A percentile compares a stretch with the other conserved stretches of the same genome.
These are phyloP conservation scores for Eupithecia pulchellata DNA, from an alignment of 2,888 invertebrate genomes.

Conservation along the genomic window DNA sequence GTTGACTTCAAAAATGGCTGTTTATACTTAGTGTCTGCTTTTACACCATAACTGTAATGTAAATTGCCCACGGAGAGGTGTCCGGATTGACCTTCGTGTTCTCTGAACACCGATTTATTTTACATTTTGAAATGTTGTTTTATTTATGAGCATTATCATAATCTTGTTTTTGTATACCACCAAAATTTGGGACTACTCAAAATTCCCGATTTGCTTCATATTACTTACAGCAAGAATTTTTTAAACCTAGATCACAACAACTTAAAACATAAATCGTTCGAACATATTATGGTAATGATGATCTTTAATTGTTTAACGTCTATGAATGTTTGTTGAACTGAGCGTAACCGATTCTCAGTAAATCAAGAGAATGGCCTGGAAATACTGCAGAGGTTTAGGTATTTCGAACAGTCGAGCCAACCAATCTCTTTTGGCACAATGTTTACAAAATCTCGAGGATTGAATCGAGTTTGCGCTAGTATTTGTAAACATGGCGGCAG, in stretches of 20 bases:
- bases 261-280: constrained; percentile 15
- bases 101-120: constrained; percentile 36
- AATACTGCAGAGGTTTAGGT: constrained; percentile 44
- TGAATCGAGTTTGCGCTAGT: constrained; percentile 78
- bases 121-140: constrained; percentile 38
- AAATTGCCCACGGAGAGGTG: constrained; percentile 47
- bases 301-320: constrained; percentile 42
- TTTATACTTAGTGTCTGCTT: constrained; percentile 51
- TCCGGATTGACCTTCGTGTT: constrained; percentile 47
- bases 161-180: constrained; percentile 32
- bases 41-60: constrained; percentile 61
- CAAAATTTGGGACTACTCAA: constrained; percentile 20
- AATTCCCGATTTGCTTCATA: constrained; percentile 16
- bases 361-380: constrained; percentile 49
- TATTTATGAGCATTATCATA: constrained; percentile 39
- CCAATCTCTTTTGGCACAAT: constrained; percentile 73
- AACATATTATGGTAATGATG: constrained; percentile 7
- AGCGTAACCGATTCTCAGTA: constrained; percentile 47
- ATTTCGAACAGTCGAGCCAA: constrained; percentile 59
- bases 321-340: constrained; percentile 51
- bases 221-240: not conserved
- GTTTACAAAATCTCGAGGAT: constrained; percentile 80
- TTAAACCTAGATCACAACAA: constrained; percentile 12
- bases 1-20: constrained; percentile 61
- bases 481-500: constrained; percentile 81